Percentiles rank a stretch among this genome's conserved stretches.
These are phyloP conservation scores for Epicampocera succincta DNA, from an alignment of 2,888 invertebrate genomes.

Conservation along the genomic window DNA sequence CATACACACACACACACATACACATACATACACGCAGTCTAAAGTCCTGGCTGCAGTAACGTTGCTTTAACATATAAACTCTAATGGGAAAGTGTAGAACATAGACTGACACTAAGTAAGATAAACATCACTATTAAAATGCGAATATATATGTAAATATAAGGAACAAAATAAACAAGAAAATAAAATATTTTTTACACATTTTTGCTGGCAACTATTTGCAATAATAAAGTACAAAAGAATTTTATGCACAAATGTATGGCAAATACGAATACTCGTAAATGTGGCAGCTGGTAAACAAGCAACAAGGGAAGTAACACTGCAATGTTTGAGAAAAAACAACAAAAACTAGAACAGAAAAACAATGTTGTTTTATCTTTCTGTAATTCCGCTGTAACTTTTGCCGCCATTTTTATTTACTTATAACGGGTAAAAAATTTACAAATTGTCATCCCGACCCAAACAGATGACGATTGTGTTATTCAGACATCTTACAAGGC, in stretches of 20 bases:
- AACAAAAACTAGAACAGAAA: not conserved
- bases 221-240: slow-evolving; percentile 49
- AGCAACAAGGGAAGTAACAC: slow-evolving; percentile 33
- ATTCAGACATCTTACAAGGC: no score
- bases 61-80: slow-evolving; percentile 37
- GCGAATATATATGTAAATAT: not conserved
- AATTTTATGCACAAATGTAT: slow-evolving; percentile 19
- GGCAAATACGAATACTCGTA: slow-evolving; percentile 40
- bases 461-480: no score
- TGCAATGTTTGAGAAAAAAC: not conserved
- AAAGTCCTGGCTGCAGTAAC: not conserved
- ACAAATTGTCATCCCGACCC: no score
- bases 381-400: not conserved
- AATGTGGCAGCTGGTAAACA: slow-evolving; percentile 37
- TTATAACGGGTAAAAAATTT: no score
- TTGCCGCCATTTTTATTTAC: slow-evolving; percentile 17
- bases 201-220: slow-evolving; percentile 24
- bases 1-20: not conserved
- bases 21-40: not conserved
- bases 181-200: slow-evolving; percentile 1
- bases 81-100: slow-evolving; percentile 11
- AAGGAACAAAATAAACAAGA: not conserved
- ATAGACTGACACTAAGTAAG: slow-evolving; percentile 54
- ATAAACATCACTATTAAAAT: slow-evolving; percentile 61
- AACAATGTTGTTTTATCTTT: slow-evolving; percentile 16